These are phyloP conservation scores for Nycticebus coucang DNA, from an alignment of 2,113 vertebrate species.

Conservation along the genomic window DNA sequence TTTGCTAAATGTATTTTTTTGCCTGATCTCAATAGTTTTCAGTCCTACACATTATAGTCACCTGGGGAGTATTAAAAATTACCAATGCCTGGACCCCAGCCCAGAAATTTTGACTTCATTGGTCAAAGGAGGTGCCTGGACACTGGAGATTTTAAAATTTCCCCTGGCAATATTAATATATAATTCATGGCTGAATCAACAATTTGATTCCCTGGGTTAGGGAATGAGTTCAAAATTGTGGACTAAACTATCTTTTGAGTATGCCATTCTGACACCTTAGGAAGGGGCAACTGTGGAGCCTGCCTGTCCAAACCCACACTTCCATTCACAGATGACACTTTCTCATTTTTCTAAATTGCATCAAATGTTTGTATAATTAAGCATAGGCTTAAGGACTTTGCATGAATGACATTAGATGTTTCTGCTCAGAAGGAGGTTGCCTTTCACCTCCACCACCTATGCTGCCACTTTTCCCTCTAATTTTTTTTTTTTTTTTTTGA, in stretches of 20 bases:
- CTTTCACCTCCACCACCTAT: not conserved
- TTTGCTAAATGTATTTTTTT: not conserved
- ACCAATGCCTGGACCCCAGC: not conserved
- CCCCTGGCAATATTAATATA: not conserved
- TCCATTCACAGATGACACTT: not conserved
- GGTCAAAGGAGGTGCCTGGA: not conserved
- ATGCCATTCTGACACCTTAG: not conserved
- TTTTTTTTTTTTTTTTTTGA: not conserved
- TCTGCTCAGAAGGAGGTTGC: not conserved
- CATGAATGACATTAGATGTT: not conserved
- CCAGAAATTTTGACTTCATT: slow-evolving; percentile 54
- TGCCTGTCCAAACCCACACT: not conserved
- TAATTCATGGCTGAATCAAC: not conserved
- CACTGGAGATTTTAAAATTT: not conserved
- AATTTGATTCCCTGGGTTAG: not conserved
- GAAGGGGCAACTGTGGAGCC: not conserved
- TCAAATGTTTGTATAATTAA: not conserved
- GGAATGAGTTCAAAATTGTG: not conserved
- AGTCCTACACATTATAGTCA: not conserved
- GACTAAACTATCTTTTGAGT: not conserved
- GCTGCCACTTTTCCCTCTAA: not conserved
- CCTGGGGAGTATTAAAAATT: slow-evolving; percentile 50
- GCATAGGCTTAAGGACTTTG: not conserved
- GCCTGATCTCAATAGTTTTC: slow-evolving; percentile 45
- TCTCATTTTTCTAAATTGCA: not conserved